A percentile compares a stretch with the other conserved stretches of the same genome.
These are phyloP conservation scores for Heliconius charithonia DNA, from an alignment of 2,888 invertebrate genomes.

Conservation along the genomic window DNA sequence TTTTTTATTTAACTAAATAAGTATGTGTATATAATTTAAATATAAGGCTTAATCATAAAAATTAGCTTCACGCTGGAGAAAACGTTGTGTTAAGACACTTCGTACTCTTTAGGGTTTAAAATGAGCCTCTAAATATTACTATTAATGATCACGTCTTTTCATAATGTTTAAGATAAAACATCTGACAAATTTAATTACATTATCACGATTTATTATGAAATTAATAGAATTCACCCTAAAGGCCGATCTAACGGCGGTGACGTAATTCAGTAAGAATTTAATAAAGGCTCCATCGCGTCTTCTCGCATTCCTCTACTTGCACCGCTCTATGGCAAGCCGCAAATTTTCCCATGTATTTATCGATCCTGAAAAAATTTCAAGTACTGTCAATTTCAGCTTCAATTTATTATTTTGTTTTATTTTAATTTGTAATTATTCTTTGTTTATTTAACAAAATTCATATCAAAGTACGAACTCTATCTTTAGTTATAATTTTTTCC, in stretches of 20 bases:
- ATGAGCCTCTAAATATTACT: no score
- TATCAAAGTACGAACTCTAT: no score
- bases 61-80: no score
- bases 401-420: background rate
- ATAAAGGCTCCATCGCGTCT: constrained; percentile 56
- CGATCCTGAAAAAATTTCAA: constrained; percentile 37
- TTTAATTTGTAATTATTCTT: no score
- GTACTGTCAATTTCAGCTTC: constrained; percentile 34
- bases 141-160: background rate
- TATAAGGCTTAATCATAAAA: no score
- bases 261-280: constrained; percentile 68
- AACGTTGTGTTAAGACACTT: no score
- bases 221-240: constrained; percentile 39
- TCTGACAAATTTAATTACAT: background rate
- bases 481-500: no score
- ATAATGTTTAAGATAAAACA: background rate
- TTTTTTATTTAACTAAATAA: no score
- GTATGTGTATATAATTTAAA: no score
- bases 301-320: constrained; percentile 55
- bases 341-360: constrained; percentile 46
- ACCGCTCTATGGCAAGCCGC: constrained; percentile 53
- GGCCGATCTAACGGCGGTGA: constrained; percentile 36
- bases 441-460: no score
- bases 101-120: no score
- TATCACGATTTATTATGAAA: constrained; percentile 47